These are phyloP conservation scores for Pardalotus punctatus DNA, from an alignment of 2,113 vertebrate species.

Conservation along the genomic window DNA sequence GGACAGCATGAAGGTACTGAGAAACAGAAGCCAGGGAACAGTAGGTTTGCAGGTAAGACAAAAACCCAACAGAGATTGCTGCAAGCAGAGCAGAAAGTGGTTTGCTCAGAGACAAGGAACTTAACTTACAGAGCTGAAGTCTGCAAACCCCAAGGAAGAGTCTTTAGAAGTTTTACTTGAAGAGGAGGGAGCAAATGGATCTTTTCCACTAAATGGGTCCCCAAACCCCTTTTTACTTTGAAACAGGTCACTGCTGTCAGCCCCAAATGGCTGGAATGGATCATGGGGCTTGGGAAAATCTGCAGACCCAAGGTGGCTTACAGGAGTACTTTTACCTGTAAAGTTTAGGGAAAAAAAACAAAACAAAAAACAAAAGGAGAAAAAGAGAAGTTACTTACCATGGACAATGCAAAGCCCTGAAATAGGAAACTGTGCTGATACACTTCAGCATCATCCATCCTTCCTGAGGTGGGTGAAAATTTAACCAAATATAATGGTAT, in stretches of 20 bases:
- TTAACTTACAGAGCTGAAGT: slow-evolving; percentile 96
- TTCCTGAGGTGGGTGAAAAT: background rate
- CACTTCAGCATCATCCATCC: background rate
- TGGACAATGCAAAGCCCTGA: slow-evolving; percentile 5
- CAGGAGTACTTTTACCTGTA: slow-evolving; percentile 94
- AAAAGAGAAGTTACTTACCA: slow-evolving; percentile 73
- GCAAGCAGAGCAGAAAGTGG: slow-evolving; percentile 66
- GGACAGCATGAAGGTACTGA: slow-evolving; percentile 42
- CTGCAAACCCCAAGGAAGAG: slow-evolving; percentile 86
- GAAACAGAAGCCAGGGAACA: slow-evolving; percentile 47
- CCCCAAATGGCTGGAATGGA: slow-evolving; percentile 92
- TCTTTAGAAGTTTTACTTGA: slow-evolving; percentile 90
- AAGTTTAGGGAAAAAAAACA: slow-evolving; percentile 57
- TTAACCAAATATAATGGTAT: background rate
- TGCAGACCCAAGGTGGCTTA: slow-evolving; percentile 81
- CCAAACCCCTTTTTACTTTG: slow-evolving; percentile 91
- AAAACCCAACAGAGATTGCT: slow-evolving; percentile 56
- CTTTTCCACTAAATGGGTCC: slow-evolving; percentile 98
- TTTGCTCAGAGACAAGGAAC: slow-evolving; percentile 76
- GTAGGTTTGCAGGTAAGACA: slow-evolving; percentile 23
- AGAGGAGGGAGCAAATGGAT: slow-evolving; percentile 89
- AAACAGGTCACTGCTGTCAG: slow-evolving; percentile 87
- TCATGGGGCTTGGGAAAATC: slow-evolving; percentile 87
- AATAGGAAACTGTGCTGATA: background rate
- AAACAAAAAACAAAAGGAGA: slow-evolving; percentile 6